These are phyloP conservation scores for Phataginus tricuspis DNA, from an alignment of 2,797 vertebrate species.

Conservation along the genomic window DNA sequence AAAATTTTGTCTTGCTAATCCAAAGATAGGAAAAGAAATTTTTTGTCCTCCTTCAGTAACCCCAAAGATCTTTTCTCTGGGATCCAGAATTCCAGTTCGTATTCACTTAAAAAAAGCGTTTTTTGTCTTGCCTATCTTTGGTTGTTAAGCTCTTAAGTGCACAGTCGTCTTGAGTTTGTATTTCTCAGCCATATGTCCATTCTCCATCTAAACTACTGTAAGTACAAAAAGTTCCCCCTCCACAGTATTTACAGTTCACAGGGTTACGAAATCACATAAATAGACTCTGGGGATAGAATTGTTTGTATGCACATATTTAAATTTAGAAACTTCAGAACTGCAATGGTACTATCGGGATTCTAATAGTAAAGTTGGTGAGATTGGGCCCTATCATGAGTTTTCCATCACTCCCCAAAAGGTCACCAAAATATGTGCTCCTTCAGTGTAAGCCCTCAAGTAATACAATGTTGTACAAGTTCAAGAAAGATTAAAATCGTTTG, in stretches of 20 bases:
- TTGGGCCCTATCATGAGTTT: background rate
- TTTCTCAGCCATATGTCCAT: background rate
- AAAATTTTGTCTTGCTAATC: background rate
- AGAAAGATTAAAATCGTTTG: conserved; percentile 49
- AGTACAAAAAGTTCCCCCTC: background rate
- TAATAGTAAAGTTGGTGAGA: background rate
- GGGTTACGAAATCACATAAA: background rate
- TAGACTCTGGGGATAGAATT: background rate
- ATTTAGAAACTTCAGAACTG: background rate
- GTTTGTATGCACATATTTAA: background rate
- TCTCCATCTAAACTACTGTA: background rate
- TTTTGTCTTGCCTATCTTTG: background rate
- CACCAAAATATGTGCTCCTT: conserved; percentile 44
- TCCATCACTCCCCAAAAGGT: background rate
- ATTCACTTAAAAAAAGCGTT: background rate
- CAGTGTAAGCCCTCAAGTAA: conserved; percentile 20
- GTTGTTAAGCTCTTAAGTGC: background rate
- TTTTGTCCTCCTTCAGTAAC: background rate
- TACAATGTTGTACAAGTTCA: conserved; percentile 46
- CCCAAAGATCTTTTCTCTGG: background rate
- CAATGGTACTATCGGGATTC: background rate
- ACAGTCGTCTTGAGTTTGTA: background rate
- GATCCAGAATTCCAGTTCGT: background rate
- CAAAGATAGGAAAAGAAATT: background rate
- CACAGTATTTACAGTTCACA: background rate